Conservation (phyloP, 2,888 invertebrate genomes). For the Biston stratarius region DNA sequence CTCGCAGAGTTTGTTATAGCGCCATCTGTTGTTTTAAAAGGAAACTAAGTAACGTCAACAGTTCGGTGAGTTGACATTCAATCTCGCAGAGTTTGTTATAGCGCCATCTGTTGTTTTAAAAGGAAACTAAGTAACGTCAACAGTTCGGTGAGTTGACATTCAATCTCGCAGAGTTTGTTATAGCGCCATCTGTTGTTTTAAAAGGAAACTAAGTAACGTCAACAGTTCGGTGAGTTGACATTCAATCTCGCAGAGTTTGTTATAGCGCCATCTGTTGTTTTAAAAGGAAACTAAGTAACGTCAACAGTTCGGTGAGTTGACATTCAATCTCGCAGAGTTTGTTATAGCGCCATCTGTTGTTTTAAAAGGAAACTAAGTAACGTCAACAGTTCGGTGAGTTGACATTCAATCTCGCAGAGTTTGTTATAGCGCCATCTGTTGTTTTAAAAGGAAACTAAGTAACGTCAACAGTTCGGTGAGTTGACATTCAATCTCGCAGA, state of each 20-base stretch:
- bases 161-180: conserved; percentile 13
- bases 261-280: background rate
- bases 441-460: background rate
- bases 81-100: conserved; percentile 19
- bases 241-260: conserved; percentile 12
- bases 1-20: conserved; percentile 18
- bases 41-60: too few relatives aligned
- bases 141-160: too few relatives aligned
- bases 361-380: background rate
- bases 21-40: background rate
- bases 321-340: conserved; percentile 11
- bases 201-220: too few relatives aligned
- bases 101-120: background rate
- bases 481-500: too few relatives aligned
- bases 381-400: too few relatives aligned
- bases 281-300: too few relatives aligned
- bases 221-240: too few relatives aligned
- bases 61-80: too few relatives aligned
- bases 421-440: background rate
- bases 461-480: too few relatives aligned
- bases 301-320: too few relatives aligned
- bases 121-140: too few relatives aligned
- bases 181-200: background rate
- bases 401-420: conserved; percentile 9
- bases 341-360: background rate